These are phyloP conservation scores for Asbolus verrucosus DNA, from an alignment of 1,140 invertebrate species.

Conservation along the genomic window DNA sequence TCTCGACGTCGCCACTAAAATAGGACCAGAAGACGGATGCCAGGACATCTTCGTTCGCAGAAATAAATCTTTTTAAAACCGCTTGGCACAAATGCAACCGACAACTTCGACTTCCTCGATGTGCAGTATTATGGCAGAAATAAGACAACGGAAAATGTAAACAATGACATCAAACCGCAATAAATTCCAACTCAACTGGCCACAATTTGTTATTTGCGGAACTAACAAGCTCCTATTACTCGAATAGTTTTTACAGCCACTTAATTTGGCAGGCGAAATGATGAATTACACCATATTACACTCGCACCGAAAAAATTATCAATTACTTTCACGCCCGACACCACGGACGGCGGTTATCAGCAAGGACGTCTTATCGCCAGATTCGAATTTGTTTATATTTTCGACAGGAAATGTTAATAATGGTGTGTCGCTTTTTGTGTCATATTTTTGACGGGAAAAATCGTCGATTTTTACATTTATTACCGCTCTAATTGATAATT, in stretches of 20 bases:
- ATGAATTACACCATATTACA: no score
- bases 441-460: neutral
- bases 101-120: conserved; percentile 20
- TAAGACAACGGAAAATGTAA: conserved; percentile 26
- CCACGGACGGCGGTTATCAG: neutral
- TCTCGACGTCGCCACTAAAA: no score
- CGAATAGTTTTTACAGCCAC: conserved; percentile 32
- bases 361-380: conserved; percentile 17
- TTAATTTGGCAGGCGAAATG: conserved; percentile 19
- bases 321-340: neutral
- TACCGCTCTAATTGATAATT: no score
- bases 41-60: conserved; percentile 1
- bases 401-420: no score
- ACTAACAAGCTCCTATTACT: conserved; percentile 34
- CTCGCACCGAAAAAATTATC: conserved; percentile 11
- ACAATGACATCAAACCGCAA: conserved; percentile 35
- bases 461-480: no score
- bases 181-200: conserved; percentile 5
- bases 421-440: neutral
- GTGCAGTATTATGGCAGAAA: conserved; percentile 5
- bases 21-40: no score
- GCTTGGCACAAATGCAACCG: conserved; percentile 4
- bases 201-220: conserved; percentile 36
- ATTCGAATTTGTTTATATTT: no score
- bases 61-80: conserved; percentile 27